Conservation (phyloP, 2,888 invertebrate genomes). For the Leptinotarsa peninsularis region DNA sequence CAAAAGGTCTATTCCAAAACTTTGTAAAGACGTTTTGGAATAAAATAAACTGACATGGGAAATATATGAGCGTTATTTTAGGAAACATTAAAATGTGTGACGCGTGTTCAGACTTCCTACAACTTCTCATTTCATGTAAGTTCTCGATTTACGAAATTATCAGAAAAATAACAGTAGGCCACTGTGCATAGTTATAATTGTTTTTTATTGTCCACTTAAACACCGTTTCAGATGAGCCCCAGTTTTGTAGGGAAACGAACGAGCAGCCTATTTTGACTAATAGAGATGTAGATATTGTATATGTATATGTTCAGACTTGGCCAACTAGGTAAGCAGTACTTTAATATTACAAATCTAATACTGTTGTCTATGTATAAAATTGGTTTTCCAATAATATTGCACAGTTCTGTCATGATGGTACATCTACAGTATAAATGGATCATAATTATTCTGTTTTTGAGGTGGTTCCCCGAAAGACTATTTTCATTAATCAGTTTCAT, state of each 20-base stretch:
- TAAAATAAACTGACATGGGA: slow-evolving; percentile 49
- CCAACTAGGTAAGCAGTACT: slow-evolving; percentile 78
- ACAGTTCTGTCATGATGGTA: no score
- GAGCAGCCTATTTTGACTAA: slow-evolving; percentile 81
- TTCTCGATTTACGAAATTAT: slow-evolving; percentile 39
- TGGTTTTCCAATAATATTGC: not conserved
- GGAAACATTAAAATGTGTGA: slow-evolving; percentile 80
- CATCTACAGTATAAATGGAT: no score
- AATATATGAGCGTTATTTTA: slow-evolving; percentile 44
- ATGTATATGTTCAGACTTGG: slow-evolving; percentile 90
- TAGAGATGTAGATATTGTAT: slow-evolving; percentile 85
- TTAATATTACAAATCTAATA: not conserved
- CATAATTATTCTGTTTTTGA: no score
- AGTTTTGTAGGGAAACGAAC: slow-evolving; percentile 81
- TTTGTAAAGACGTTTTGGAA: slow-evolving; percentile 19
- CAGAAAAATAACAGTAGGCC: slow-evolving; percentile 8
- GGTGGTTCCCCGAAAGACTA: not conserved
- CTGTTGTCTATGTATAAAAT: not conserved
- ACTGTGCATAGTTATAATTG: not conserved
- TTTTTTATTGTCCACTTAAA: slow-evolving; percentile 1
- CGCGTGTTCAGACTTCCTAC: slow-evolving; percentile 93
- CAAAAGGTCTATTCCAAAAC: slow-evolving; percentile 36
- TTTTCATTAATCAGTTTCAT: not conserved
- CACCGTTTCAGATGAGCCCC: slow-evolving; percentile 78
- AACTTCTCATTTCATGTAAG: slow-evolving; percentile 89